Base-by-base conservation (phyloP, 2,113 vertebrate genomes). In the Passer montanus region DNA sequence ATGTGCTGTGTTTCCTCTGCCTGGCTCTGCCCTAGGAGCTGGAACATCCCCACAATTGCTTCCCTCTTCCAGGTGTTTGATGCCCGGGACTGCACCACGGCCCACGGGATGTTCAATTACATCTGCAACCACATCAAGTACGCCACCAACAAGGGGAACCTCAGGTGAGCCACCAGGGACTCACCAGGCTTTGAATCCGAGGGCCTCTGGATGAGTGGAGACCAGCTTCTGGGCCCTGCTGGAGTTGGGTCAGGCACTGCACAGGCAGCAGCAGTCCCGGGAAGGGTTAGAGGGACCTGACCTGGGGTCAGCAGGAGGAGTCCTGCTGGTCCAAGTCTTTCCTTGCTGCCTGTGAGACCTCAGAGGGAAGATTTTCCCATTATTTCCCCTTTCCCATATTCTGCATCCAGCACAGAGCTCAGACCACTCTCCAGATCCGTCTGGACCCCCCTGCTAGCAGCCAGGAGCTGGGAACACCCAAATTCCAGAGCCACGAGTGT, bases 41-140 rank as follows among this genome's bases (percentile, higher is more conserved):
- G 74, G 39, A 85, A 24, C 59, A 44, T 24, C 55, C 35, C 53
- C 69, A 35, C 68, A 31, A 15, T 14, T 20, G 1, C 39, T 84
- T 91, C 26, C 20, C 60, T 87, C 2, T 96, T 96, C 2, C 97
- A 99, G 99, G 99, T 99, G 84, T 99, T 99, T 17, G 99, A 99
- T 91, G 99, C 99, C 60, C 98, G 99, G 21, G 99, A 99, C 97
- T 99, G 99, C 96, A 99, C 99, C 89, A 99, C 99, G 2, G 99
- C 99, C 76, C 99, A 99, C 1, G 99, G 99, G 79, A 99, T 99
- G 99, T 99, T 99, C 98, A 99, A 99, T 94, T 99, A 99, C 89
- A 99, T 99, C 97, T 99, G 99, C 93, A 99, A 99, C 97, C 99
- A 99, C 96, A 98, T 99, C 97, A 99, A 99, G 95, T 99, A 99